Evolutionary conservation across 2,113 vertebrate species (phyloP), one percentile per base, ranked within the genome.

Genomic region (Rhadina sibilatrix): DNA sequence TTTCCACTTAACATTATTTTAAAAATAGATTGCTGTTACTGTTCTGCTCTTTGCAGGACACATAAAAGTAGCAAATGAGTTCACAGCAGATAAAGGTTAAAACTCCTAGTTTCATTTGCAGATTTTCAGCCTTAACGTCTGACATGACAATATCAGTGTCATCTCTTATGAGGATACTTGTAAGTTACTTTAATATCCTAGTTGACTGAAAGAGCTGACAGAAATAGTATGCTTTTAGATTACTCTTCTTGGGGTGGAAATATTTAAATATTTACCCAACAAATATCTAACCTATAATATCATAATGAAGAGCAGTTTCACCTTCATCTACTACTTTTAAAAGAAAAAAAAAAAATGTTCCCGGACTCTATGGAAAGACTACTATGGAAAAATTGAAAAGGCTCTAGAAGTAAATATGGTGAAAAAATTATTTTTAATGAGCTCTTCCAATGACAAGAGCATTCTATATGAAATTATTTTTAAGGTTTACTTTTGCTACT

Each of bases 371-470:
- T 38, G 37, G 37, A 38, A 38, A n/a, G 59, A 35, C 8, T 42
- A 15, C 5, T 61, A 12, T 27, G 23, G 16, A 37, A 49, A 80
- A 78, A 31, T 18, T 4, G 40, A 53, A 72, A 49, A 82, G 44
- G 18, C 3, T 27, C 23, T 68, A 38, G 4, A 47, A 86, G 18
- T 1, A 59, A 75, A 63, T 54, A 54, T 7, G 25, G 2, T 30
- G 4, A 47, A 71, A 24, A 69, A 21, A 14, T 0, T 0, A 0
- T 33, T 37, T 49, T 38, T 64, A 0, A 27, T 38, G 16, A 81
- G 11, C 2, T 65, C 28, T 68, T 72, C 17, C 19, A 44, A 5
- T 35, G 52, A 11, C 19, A 63, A 38, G 3, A 18, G 2, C 1
- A 3, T 72, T 42, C 35, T 66, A 7, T 9, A 59, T 38, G 9